A percentile compares a stretch with the other conserved stretches of the same genome.
Conservation (phyloP, 2,113 vertebrate species). For the Parus major region DNA sequence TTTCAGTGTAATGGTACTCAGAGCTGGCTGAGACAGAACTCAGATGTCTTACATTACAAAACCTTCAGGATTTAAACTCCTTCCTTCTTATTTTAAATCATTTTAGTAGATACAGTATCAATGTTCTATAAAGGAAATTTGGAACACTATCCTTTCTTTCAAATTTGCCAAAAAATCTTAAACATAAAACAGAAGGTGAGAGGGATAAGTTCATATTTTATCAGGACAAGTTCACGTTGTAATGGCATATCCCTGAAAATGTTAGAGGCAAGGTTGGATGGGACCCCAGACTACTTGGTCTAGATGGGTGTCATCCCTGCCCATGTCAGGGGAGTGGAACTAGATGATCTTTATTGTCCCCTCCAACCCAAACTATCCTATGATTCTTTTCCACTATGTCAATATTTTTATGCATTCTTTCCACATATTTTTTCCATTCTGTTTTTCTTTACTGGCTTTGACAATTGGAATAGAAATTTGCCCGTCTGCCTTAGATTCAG, state of each 20-base stretch:
- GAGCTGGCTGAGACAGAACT: not conserved
- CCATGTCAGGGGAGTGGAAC: accelerated
- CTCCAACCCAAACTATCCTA: not conserved
- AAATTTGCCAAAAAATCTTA: not conserved
- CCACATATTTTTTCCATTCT: not conserved
- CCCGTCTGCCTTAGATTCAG: not conserved
- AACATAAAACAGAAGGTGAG: not conserved
- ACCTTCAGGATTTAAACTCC: not conserved
- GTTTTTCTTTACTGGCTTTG: not conserved
- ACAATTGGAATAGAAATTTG: not conserved
- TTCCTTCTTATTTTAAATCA: not conserved
- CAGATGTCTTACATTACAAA: accelerated
- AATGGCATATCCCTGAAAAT: not conserved
- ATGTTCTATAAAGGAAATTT: not conserved
- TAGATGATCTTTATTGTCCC: not conserved
- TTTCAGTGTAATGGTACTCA: not conserved
- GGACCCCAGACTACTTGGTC: not conserved
- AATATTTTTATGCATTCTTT: not conserved
- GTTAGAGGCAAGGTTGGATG: not conserved
- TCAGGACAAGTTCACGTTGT: not conserved
- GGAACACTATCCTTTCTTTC: not conserved
- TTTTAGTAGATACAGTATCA: not conserved
- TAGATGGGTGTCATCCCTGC: not conserved
- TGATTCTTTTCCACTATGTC: not conserved
- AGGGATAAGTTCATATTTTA: not conserved